Evolutionary conservation across 1,140 invertebrate genomes (phyloP), one percentile per base, ranked within the genome.

Genomic region (Drosophila kurseongensis): DNA sequence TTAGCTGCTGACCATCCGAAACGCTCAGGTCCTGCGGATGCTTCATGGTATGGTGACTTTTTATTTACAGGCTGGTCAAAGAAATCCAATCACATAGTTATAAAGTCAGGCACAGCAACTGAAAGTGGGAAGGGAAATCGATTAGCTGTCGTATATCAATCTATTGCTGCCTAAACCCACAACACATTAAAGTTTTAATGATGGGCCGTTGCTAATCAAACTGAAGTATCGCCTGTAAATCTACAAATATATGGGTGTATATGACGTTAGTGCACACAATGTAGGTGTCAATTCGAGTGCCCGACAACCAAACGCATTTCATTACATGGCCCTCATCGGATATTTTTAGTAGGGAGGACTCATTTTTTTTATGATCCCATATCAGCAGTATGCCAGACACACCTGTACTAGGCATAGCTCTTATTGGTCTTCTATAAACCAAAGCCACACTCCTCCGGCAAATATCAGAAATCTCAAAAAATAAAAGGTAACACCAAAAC

Each of bases 11-110:
- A 54, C 66, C 83, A 54, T 88, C 59, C 45, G 48, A 27, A 14
- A 69, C 63, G 50, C 41, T 77, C 50, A 83, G 47, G 76, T 86
- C 83, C 67, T 86, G 83, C n/a, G 83, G 84, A 57, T 88, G 83
- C 63, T 86, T 86, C 83, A 86, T 86, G 45, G 47, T 85, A 55
- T 47, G 48, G 14, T 23, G 36, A 23, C 44, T n/a, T 40, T 52
- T 8, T 51, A 44, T 45, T 48, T 50, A 48, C 44, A 62, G 36
- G 18, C 42, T 13, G 13, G 8, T 9, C 44, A 8, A 9, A 8
- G 6, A n/a, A 65, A 50, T 55, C 82, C 82, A 75, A 63, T 81
- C 78, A 48, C 48, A 52, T 61, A 42, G 56, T 58, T 71, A 79
- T 69, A 71, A 42, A 71, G 52, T 32, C 12, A 57, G 5, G 62